Conservation (phyloP, 2,797 vertebrate genomes). For the Sebastes oblongus region DNA sequence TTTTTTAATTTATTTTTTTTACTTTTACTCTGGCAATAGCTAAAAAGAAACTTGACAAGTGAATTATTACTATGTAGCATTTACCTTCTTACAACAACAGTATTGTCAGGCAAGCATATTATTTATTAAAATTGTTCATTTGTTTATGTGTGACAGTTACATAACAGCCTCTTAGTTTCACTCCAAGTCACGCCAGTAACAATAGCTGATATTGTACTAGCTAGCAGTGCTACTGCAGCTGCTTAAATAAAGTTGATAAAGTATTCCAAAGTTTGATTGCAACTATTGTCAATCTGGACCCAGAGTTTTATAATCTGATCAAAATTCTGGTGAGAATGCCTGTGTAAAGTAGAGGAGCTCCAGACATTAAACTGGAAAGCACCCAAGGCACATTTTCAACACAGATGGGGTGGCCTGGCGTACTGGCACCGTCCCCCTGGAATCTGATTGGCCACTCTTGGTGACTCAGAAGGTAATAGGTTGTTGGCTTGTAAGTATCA, state of each 20-base stretch:
- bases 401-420: not conserved
- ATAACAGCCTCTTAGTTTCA: not conserved
- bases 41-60: not conserved
- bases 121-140: slow-evolving; percentile 8
- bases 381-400: not conserved
- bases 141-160: not conserved
- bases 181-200: not conserved
- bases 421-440: not conserved
- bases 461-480: not conserved
- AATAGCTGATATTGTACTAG: not conserved
- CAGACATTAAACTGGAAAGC: not conserved
- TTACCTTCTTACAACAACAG: not conserved
- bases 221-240: not conserved
- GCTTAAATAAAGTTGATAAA: not conserved
- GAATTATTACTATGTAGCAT: not conserved
- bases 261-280: not conserved
- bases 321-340: not conserved
- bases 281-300: not conserved
- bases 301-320: not conserved
- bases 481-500: not conserved
- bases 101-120: not conserved
- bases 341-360: not conserved
- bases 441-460: not conserved
- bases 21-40: not conserved
- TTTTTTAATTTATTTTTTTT: not conserved